Evolutionary conservation across 1,140 invertebrate species (phyloP).

Genomic region (Drosophila kikkawai): DNA sequence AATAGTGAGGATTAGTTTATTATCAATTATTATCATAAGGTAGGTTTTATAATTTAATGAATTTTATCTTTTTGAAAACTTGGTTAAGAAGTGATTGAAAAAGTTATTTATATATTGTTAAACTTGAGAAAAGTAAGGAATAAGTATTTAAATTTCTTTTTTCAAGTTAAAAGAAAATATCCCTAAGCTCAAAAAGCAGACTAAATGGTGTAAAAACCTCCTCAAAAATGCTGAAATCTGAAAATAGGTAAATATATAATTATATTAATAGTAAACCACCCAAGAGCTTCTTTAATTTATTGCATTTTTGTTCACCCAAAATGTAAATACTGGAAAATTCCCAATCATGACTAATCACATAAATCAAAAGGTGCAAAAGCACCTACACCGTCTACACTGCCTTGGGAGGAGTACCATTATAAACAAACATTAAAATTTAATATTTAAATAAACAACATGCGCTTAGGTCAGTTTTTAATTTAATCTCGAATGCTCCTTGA

Average conservation of each 20-base stretch:
- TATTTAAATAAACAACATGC: slow-evolving; percentile 42
- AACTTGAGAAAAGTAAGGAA: too few species aligned
- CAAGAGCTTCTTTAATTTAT: neutral
- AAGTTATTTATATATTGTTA: neutral
- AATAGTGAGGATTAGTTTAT: neutral
- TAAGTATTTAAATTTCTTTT: neutral
- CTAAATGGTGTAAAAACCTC: neutral
- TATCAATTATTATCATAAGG: too few species aligned
- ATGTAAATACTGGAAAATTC: neutral
- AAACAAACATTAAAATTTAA: slow-evolving; percentile 23
- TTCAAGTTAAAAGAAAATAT: neutral
- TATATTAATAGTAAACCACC: neutral
- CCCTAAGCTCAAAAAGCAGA: neutral
- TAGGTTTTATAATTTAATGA: neutral
- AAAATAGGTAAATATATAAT: neutral
- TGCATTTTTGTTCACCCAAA: neutral
- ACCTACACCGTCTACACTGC: neutral
- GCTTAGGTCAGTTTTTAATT: slow-evolving; percentile 53
- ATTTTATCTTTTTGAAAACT: too few species aligned
- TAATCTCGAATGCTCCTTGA: slow-evolving; percentile 21
- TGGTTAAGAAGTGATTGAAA: neutral
- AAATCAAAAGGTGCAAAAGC: slow-evolving; percentile 21
- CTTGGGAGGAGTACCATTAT: neutral
- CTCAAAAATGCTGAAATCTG: too few species aligned
- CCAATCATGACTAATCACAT: slow-evolving; percentile 1